Evolutionary conservation across 2,797 vertebrate species (phyloP).

Genomic region (Acanthopagrus latus): DNA sequence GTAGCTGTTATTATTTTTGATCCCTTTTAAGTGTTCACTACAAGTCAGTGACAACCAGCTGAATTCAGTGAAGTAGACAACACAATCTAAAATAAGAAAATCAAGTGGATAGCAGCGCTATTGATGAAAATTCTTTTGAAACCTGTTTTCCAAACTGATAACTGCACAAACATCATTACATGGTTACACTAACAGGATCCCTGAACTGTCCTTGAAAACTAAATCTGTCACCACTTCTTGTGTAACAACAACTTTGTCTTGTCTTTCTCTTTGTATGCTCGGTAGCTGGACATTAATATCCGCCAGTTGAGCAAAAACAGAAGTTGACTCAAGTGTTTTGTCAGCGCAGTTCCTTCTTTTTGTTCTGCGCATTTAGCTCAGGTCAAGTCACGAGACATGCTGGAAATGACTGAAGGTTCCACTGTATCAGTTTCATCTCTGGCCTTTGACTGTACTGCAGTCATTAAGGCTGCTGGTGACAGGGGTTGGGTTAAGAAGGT

Average conservation of each 20-base stretch:
- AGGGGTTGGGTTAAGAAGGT: conserved; percentile 28
- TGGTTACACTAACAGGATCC: not conserved
- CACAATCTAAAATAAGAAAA: not conserved
- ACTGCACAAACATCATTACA: not conserved
- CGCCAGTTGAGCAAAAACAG: conserved; percentile 25
- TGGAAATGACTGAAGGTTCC: conserved; percentile 20
- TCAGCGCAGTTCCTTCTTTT: conserved; percentile 33
- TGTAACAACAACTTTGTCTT: not conserved
- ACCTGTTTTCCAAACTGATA: not conserved
- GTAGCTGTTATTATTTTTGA: not conserved
- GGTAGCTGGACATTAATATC: not conserved
- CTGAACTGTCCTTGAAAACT: not conserved
- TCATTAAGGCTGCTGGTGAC: conserved; percentile 9
- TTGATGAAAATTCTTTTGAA: not conserved
- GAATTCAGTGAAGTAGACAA: not conserved
- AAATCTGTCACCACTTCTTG: not conserved
- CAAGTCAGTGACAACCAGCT: not conserved
- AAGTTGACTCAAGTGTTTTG: conserved; percentile 42
- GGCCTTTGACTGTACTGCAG: conserved; percentile 1
- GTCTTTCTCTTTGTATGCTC: not conserved
- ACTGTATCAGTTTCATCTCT: conserved; percentile 24
- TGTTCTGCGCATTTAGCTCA: conserved; percentile 11
- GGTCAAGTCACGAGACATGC: not conserved
- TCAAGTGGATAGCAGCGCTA: not conserved
- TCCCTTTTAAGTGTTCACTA: not conserved